phyloP scores from a whole-genome alignment of 2,888 invertebrate genomes.

The Leucophenga montana region DNA sequence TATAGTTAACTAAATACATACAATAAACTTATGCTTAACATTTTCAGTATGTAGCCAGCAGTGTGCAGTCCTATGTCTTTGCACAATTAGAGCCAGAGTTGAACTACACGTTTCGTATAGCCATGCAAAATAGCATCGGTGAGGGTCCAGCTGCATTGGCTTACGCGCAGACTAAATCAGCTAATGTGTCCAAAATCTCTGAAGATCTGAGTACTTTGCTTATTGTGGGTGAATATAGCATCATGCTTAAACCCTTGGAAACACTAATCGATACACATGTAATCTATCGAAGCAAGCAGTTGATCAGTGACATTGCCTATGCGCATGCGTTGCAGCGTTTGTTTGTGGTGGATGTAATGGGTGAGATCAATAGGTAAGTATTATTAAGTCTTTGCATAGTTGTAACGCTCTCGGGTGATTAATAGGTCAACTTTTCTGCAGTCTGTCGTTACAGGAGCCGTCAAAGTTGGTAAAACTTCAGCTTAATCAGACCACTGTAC shows the following conservation, averaged over 20 bases:
- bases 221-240: slow-evolving; percentile 50
- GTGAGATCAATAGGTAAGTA: slow-evolving; percentile 76
- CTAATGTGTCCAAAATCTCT: slow-evolving; percentile 79
- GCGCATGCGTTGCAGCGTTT: slow-evolving; percentile 83
- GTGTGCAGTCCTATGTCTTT: slow-evolving; percentile 43
- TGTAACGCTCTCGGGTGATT: neutral
- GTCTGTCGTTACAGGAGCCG: slow-evolving; percentile 39
- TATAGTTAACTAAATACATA: neutral
- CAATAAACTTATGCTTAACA: neutral
- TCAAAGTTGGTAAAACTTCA: slow-evolving; percentile 58
- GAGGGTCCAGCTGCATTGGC: slow-evolving; percentile 82
- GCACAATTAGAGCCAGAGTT: slow-evolving; percentile 79
- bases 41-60: neutral
- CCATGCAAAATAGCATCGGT: slow-evolving; percentile 86
- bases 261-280: slow-evolving; percentile 52
- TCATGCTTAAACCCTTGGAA: slow-evolving; percentile 57
- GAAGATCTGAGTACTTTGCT: slow-evolving; percentile 61
- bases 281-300: slow-evolving; percentile 62
- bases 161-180: slow-evolving; percentile 77
- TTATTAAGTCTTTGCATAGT: slow-evolving; percentile 38
- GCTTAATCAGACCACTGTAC: slow-evolving; percentile 74
- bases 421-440: slow-evolving; percentile 31
- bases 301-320: slow-evolving; percentile 81
- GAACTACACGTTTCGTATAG: slow-evolving; percentile 84
- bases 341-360: slow-evolving; percentile 83